Base-by-base conservation (phyloP, 2,113 vertebrate species). In the Scatophagus argus region DNA sequence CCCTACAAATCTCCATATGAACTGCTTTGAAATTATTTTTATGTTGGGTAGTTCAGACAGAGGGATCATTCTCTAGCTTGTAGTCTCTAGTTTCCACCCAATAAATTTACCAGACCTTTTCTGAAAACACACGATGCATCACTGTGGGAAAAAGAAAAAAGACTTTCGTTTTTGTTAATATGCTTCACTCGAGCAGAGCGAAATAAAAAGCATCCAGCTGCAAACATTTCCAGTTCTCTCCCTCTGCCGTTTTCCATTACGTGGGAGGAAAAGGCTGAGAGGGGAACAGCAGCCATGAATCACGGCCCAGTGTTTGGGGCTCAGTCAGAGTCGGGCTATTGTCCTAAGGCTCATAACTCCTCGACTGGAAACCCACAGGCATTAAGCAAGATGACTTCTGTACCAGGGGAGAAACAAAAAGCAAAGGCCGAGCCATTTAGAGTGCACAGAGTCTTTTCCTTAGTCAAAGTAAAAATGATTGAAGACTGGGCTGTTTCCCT, bases 281-380 rank as follows among this genome's bases (percentile, higher is more conserved):
- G 66, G 56, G 38, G 64, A 4, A 47, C 44, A 55, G 84, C 14
- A n/a, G 52, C 76, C 23, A 73, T 89, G 84, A 87, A 89, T 89
- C 89, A 91, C 23, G 7, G 49, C 56, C 14, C 56, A 61, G 82
- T 1, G 62, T 75, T 69, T 1, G 76, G 58, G 62, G 68, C 73
- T 83, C 72, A 29, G 59, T n/a, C 27, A 44, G 55, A 59, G 60
- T 49, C 63, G 0, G 60, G 61, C 69, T 65, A 60, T 78, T 60
- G 65, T 86, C 88, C 74, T 55, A 51, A 9, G 52, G 62, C 79
- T 79, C 82, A 66, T 79, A 88, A 91, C 76, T 81, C 77, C 73
- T 81, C 55, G 14, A 74, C 23, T 51, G 72, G 63, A 83, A 86
- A 87, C 52, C 55, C 67, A 38, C 21, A 19, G 49, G 62, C 68